Base-by-base conservation (phyloP, 2,888 invertebrate species). In the Cotesia congregata region DNA sequence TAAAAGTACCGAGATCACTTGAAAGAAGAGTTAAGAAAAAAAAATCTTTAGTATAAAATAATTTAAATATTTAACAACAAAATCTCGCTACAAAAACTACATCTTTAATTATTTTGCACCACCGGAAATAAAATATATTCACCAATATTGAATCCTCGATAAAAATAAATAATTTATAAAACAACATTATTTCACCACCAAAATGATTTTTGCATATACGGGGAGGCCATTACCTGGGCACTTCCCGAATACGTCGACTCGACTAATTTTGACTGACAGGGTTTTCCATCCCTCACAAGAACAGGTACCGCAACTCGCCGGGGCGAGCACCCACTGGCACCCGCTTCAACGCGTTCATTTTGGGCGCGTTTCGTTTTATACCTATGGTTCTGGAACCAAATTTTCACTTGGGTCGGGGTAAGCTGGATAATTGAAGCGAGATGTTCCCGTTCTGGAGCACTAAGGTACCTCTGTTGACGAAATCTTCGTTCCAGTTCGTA, bases 331-430 rank as follows among this genome's bases (percentile, higher is more conserved):
- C 94, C 87, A 0, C 93, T 92, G 73, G 92, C 92, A 93, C 81
- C 93, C 90, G 17, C 95, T 95, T 90, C 89, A 0, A 88, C 88
- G 9, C 98, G 96, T 90, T 99, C 99, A 86, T 97, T 97, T 77
- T 97, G 95, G 0, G 98, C 97, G n/a, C 99, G 92, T 91, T 99
- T 99, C 86, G 98, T 98, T 92, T 99, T 99, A 91, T 99, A 99
- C 87, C 92, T 91, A 89, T 99, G 99, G 90, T 98, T 98, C 90
- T 98, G 98, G 91, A 99, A 99, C 99, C 99, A 99, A 85, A 99
- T 99, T 91, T 98, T 98, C 72, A 96, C 96, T 91, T 99, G 99
- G 1, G 98, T 99, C 0, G 99, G 99, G 1, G 99, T 98, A 77
- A 99, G 91, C 76, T 97, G 93, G 81, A 99, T 99, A 85, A 98